Base-by-base conservation (phyloP, 2,113 vertebrate species). In the Thryonomys swinderianus region DNA sequence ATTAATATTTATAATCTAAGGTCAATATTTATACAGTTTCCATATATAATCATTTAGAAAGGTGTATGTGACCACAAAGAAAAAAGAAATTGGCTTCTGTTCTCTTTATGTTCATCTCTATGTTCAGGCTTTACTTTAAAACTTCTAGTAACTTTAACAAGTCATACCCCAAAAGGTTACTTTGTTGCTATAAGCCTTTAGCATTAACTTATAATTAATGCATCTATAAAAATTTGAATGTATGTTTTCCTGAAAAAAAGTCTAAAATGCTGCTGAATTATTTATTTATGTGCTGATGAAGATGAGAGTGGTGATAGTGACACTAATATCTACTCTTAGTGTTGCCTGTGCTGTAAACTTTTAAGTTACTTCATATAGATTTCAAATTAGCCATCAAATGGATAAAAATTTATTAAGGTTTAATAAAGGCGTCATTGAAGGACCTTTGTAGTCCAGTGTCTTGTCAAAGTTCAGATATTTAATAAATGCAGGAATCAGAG, bases 1-100 rank as follows among this genome's bases (percentile, higher is more conserved):
- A 62, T 94, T 67, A 92, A 90, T 78, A 82, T 81, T 81, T 85
- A 81, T 64, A 59, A 79, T 53, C 88, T 59, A 76, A 90, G n/a
- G 10, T 40, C 61, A 61, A 0, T 66, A 62, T 62, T 84, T 85
- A 62, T 18, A 40, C 53, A 93, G 11, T 12, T 51, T 66, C 40
- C 61, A 55, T 83, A 30, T 48, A 78, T 85, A 91, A 95, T 30
- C 37, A 74, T 51, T 64, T 79, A 37, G 1, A 83, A 32, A n/a
- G 6, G 14, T 61, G 37, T 67, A 5, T n/a, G 18, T 91, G 45
- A 40, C 10, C 67, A n/a, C 37, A 25, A 34, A 32, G 6, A 40
- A n/a, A 66, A 91, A 88, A 61, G 7, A 3, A 37, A 20, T n/a
- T 81, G 32, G 2, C 8, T 82, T 32, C 48, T 20, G 34, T 8